phyloP scores from a whole-genome alignment of 2,113 vertebrate species.

The Dasypus novemcinctus region DNA sequence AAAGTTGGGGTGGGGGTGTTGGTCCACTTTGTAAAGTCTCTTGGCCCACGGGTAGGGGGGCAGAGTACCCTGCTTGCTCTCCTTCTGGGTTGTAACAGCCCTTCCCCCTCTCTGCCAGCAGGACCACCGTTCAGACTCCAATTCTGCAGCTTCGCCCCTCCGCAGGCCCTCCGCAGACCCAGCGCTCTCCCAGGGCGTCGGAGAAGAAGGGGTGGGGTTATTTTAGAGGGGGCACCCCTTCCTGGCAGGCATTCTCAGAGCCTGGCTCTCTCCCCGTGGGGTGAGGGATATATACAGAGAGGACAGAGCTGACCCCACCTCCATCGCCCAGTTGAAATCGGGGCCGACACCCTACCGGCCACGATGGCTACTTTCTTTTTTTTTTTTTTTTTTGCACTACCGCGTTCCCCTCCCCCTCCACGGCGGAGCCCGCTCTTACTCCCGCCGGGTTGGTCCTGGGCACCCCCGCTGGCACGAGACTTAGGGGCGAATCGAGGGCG shows the following conservation, averaged over 20 bases:
- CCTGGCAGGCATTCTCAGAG: background rate
- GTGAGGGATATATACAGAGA: background rate
- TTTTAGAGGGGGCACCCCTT: background rate
- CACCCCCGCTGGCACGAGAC: background rate
- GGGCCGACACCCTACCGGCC: background rate
- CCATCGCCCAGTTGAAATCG: background rate
- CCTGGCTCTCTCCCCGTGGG: background rate
- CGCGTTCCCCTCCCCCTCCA: background rate
- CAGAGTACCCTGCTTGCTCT: background rate
- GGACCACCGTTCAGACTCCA: background rate
- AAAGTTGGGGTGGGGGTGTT: slow-evolving; percentile 33
- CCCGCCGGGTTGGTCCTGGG: background rate
- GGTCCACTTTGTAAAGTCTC: slow-evolving; percentile 61
- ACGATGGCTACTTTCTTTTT: background rate
- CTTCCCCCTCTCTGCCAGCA: background rate
- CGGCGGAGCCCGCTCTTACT: background rate
- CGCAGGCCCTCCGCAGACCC: background rate
- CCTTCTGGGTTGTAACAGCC: background rate
- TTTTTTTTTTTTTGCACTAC: background rate
- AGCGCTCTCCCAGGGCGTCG: background rate
- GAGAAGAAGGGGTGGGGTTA: background rate
- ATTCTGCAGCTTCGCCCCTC: slow-evolving; percentile 33
- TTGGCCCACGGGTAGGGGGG: background rate
- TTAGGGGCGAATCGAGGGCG: background rate
- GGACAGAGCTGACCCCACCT: background rate